Evolutionary conservation across 2,888 invertebrate genomes (phyloP), one percentile per base, ranked within the genome.

Genomic region (Ellobium chinense): DNA sequence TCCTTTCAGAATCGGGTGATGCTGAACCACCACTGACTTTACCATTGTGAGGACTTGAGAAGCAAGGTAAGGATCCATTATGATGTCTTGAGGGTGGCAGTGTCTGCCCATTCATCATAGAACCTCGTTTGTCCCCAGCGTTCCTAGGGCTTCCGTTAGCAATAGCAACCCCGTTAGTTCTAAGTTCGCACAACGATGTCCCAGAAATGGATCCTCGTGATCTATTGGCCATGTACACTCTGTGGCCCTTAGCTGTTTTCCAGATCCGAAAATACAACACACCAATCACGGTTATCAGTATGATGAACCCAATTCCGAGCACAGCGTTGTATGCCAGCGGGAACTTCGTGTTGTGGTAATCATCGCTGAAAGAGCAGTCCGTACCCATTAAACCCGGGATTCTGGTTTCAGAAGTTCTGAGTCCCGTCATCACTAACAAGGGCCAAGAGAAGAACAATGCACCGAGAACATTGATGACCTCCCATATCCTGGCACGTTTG

Each of bases 311-410:
- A 2, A 62, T 4, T 0, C 77, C 80, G 34, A 82, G 62, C 1
- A 69, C 60, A 9, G 7, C 46, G 31, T 80, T 79, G 58, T 77
- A 58, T 0, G 66, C 70, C 18, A 72, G 36, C 0, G 82, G 82
- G 56, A 69, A 77, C 2, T 58, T 60, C 9, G 80, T 77, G 27
- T 68, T 34, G 12, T n/a, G 27, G 68, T 27, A 80, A 9, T 73
- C 29, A 54, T 82, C 76, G 14, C 77, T 80, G 37, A 74, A 80
- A 12, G 82, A 82, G 39, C 82, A 82, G 39, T 80, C 80, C 12
- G 60, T 68, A 0, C 82, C 82, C 14, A 54, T 31, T 31, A 80
- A 39, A 0, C 77, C 82, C 0, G 66, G 56, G n/a, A 79, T 9
- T 9, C 31, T 18, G 3, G 80, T 82, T 27, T 62, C 56, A 7